Percentiles rank a stretch among this genome's conserved stretches.
Conservation (phyloP, 2,888 invertebrate genomes). For the Lithophane ornitopus region DNA sequence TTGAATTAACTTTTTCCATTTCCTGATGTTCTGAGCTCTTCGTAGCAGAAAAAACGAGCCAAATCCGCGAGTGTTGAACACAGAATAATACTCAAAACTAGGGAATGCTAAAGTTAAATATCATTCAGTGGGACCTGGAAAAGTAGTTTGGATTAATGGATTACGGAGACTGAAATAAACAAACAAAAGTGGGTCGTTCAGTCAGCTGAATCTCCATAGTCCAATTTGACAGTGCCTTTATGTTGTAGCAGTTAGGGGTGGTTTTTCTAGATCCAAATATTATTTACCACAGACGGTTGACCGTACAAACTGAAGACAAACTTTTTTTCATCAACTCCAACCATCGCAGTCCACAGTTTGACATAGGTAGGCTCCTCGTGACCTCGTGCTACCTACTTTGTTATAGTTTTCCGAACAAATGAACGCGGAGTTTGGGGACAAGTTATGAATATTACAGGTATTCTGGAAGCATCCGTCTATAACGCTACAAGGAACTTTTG, state of each 20-base stretch:
- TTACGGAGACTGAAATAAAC: slow-evolving; percentile 16
- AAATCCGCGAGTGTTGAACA: slow-evolving; percentile 4
- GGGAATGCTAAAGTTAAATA: slow-evolving; percentile 35
- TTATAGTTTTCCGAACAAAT: slow-evolving; percentile 19
- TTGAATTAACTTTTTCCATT: slow-evolving; percentile 42
- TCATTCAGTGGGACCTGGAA: neutral
- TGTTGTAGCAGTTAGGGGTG: neutral
- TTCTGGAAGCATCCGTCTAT: neutral
- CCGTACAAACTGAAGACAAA: neutral
- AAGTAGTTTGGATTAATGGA: slow-evolving; percentile 26
- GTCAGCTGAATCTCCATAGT: neutral
- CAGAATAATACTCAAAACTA: slow-evolving; percentile 17
- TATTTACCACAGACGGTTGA: neutral
- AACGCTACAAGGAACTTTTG: neutral
- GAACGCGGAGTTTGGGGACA: neutral
- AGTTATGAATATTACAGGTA: slow-evolving; percentile 14
- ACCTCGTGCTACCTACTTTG: slow-evolving; percentile 9
- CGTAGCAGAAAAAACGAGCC: slow-evolving; percentile 3
- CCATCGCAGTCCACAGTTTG: neutral
- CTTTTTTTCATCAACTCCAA: slow-evolving; percentile 23
- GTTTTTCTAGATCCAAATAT: slow-evolving; percentile 3
- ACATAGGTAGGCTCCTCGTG: slow-evolving; percentile 18
- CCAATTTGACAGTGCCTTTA: neutral
- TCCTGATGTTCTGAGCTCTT: slow-evolving; percentile 7
- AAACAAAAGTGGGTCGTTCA: slow-evolving; percentile 2